Base-by-base conservation (phyloP, 2,113 vertebrate genomes). In the Atrichornis clamosus region DNA sequence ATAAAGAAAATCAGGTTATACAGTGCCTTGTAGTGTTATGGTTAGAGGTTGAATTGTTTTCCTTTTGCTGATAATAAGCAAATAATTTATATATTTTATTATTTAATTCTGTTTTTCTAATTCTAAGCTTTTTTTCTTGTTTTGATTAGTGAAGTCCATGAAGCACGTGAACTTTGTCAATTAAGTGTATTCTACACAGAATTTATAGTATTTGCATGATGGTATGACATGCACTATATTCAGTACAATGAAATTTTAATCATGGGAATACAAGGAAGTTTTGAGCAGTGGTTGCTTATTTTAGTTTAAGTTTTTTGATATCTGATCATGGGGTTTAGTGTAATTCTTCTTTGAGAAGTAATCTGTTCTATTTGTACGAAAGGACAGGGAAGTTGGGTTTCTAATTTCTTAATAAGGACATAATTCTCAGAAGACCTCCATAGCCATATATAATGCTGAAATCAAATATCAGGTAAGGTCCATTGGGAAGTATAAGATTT, bases 311-410 rank as follows among this genome's bases (percentile, higher is more conserved):
- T 28, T 59, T 70, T 84, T 84, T 59, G 4, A 6, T 70, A 16
- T 63, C 20, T 63, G 16, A 21, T 53, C 8, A 21, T 32, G 11
- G 1, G 0, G 16, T 84, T 79, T 47, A 64, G 3, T 0, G 0
- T 64, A 60, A 35, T 44, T 78, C 46, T 72, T 82, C 59, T 42
- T 42, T 0, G 0, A 64, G 26, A 41, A 67, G 13, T 59, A 81
- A 63, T 19, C 15, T 30, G 5, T 63, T 93, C 17, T 64, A 32
- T 72, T 68, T 79, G 30, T 63, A 68, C 13, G 39, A 58, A 88
- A 76, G 17, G 28, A 39, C 27, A 49, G 27, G 6, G 49, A 83
- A 83, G 33, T 28, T 56, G 15, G 22, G 28, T 79, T 94, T 90
- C 49, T 24, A 5, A 62, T 76, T 95, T 95, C 67, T 73, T 90